A percentile compares a stretch with the other conserved stretches of the same genome.
Conservation (phyloP, 2,888 invertebrate genomes). For the Hecatera dysodea region DNA sequence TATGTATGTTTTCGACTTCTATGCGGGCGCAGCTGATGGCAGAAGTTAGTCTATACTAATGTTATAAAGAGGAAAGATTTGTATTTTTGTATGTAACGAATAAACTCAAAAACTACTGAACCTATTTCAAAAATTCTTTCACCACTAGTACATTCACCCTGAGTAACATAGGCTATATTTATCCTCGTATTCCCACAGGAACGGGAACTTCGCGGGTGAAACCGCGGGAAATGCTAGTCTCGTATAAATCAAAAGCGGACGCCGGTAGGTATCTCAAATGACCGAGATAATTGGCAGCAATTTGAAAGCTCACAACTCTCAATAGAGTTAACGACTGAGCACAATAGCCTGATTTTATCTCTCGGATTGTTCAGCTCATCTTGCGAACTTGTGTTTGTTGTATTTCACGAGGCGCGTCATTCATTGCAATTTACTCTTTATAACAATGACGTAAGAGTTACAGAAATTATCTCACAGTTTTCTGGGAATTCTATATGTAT, state of each 20-base stretch:
- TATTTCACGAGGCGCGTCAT: not conserved
- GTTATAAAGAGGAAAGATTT: too few relatives aligned
- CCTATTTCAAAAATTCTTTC: too few relatives aligned
- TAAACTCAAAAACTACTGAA: too few relatives aligned
- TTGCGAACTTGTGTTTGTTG: not conserved
- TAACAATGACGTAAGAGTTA: not conserved
- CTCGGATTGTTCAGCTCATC: conserved; percentile 17
- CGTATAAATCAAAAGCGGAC: conserved; percentile 9
- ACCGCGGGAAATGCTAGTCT: too few relatives aligned
- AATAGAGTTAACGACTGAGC: conserved; percentile 13
- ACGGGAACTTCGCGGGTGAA: too few relatives aligned
- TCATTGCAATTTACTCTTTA: not conserved
- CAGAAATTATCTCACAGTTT: conserved; percentile 19
- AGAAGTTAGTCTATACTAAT: too few relatives aligned
- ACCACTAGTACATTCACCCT: too few relatives aligned
- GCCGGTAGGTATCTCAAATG: not conserved
- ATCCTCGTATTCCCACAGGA: too few relatives aligned
- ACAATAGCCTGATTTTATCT: conserved; percentile 48
- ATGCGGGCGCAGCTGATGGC: too few relatives aligned
- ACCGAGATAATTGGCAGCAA: conserved; percentile 43
- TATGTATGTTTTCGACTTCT: too few relatives aligned
- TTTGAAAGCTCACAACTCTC: conserved; percentile 38
- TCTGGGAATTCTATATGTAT: conserved; percentile 4
- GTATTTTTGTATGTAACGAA: too few relatives aligned
- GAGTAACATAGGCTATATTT: too few relatives aligned